phyloP scores from a whole-genome alignment of 2,888 invertebrate genomes.

The Petrolisthes cinctipes region DNA sequence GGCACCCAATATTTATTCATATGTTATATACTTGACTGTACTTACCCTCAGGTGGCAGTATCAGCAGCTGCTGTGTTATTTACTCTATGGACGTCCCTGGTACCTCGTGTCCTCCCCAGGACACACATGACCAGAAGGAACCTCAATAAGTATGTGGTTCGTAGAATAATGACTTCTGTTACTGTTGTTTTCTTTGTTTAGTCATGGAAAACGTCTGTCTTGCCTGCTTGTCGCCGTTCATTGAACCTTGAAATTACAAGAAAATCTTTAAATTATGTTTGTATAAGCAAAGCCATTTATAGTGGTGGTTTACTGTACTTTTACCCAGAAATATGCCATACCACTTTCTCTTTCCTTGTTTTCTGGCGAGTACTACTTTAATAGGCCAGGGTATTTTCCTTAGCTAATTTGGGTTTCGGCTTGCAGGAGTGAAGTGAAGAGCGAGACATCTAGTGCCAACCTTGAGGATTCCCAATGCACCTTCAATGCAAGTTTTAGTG shows the following conservation, averaged over 20 bases:
- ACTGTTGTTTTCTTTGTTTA: constrained; percentile 10
- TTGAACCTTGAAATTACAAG: too few species aligned
- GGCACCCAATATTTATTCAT: too few species aligned
- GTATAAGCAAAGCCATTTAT: too few species aligned
- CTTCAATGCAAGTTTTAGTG: constrained; percentile 40
- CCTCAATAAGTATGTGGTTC: constrained; percentile 60
- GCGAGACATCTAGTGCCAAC: constrained; percentile 32
- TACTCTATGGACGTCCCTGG: constrained; percentile 37
- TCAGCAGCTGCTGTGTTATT: constrained; percentile 40
- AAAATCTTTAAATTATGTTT: too few species aligned
- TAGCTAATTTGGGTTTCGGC: neutral
- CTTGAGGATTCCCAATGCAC: constrained; percentile 37
- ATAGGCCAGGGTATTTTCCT: too few species aligned
- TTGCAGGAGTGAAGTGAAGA: constrained; percentile 40
- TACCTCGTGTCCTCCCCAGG: constrained; percentile 20
- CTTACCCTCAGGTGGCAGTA: constrained; percentile 28
- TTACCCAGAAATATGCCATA: neutral
- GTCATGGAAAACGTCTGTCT: neutral
- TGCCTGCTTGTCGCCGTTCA: neutral
- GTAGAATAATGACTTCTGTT: constrained; percentile 27
- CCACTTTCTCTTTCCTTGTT: too few species aligned
- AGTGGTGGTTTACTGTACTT: neutral
- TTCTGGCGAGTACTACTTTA: too few species aligned
- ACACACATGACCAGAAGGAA: constrained; percentile 12
- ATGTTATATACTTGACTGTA: too few species aligned